Evolutionary conservation across 2,113 vertebrate species (phyloP).

Genomic region (Peucedramus taeniatus): DNA sequence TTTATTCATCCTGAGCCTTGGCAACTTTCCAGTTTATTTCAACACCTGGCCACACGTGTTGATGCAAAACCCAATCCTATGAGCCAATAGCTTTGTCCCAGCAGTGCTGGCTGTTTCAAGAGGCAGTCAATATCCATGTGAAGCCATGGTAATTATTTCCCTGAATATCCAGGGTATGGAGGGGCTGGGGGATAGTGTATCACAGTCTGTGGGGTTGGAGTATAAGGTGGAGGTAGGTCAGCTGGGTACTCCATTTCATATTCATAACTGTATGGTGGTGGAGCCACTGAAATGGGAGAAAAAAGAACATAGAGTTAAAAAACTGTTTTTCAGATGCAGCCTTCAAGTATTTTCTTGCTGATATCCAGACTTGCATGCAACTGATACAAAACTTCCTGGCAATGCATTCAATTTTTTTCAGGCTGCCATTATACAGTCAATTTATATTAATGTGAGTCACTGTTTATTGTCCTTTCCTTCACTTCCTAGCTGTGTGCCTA

Average conservation of each 20-base stretch:
- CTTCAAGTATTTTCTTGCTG: not conserved
- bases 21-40: not conserved
- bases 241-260: conserved; percentile 81
- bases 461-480: not conserved
- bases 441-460: not conserved
- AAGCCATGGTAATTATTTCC: conserved; percentile 68
- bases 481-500: not conserved
- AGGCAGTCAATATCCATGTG: not conserved
- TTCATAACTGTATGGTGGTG: conserved; percentile 83
- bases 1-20: not conserved
- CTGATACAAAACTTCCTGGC: not conserved
- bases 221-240: conserved; percentile 84
- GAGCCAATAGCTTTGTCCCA: not conserved
- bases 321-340: not conserved
- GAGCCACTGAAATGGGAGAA: conserved; percentile 73
- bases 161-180: conserved; percentile 83
- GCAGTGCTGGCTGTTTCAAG: not conserved
- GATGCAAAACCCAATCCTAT: not conserved
- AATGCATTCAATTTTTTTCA: not conserved
- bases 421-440: not conserved
- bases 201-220: conserved; percentile 70
- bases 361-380: not conserved
- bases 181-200: conserved; percentile 80
- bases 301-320: not conserved
- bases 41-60: not conserved